These are phyloP conservation scores for Panagrolaimus sp. DNA, from an alignment of 1,140 invertebrate genomes.

Conservation along the genomic window DNA sequence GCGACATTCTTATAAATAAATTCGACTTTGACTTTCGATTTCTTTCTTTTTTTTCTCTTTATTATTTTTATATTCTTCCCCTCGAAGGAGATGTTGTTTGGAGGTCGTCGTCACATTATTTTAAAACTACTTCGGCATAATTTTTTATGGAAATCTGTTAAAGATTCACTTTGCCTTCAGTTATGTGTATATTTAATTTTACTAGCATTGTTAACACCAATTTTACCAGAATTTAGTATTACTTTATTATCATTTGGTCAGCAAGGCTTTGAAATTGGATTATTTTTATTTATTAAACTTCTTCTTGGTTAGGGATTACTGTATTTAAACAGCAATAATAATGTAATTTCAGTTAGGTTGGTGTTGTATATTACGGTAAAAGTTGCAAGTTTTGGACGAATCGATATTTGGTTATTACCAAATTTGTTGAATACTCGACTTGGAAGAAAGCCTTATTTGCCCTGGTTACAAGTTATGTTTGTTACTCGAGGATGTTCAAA, in stretches of 20 bases:
- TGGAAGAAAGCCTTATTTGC: not conserved
- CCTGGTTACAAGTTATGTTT: not conserved
- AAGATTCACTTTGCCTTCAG: not conserved
- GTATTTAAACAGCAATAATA: not conserved
- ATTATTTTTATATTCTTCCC: not conserved
- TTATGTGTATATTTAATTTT: not conserved
- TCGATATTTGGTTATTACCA: not conserved
- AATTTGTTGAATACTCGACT: not conserved
- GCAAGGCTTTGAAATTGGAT: not conserved
- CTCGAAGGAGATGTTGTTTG: not conserved
- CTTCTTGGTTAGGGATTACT: not conserved
- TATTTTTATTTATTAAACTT: conserved; percentile 1
- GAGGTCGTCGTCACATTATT: not conserved
- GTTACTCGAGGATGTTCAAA: not conserved
- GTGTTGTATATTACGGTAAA: not conserved
- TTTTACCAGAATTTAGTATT: not conserved
- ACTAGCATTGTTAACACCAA: not conserved
- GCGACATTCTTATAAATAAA: too few species aligned
- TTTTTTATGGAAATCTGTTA: not conserved
- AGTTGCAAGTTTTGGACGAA: not conserved
- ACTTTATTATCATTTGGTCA: not conserved
- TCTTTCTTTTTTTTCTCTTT: not conserved
- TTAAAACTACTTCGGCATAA: too few species aligned
- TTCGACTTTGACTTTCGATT: too few species aligned
- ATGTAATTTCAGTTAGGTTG: conserved; percentile 1